phyloP scores from a whole-genome alignment of 2,888 invertebrate species.

The Metallyticus violacea region DNA sequence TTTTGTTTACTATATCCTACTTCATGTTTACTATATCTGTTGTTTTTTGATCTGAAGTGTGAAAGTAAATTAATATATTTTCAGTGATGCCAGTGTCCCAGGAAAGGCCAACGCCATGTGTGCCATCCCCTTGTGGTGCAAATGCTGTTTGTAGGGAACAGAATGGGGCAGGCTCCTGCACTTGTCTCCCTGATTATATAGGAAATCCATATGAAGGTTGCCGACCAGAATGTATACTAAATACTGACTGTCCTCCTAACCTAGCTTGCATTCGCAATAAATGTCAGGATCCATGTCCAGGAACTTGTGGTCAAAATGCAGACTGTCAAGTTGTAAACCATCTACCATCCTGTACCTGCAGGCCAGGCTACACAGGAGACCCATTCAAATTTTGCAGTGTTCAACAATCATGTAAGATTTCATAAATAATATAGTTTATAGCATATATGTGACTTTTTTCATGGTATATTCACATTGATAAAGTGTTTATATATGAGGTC shows the following conservation, averaged over 20 bases:
- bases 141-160: conserved; percentile 53
- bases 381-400: conserved; percentile 65
- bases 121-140: conserved; percentile 52
- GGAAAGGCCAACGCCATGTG: conserved; percentile 57
- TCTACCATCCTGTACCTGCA: conserved; percentile 66
- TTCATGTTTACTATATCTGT: background rate
- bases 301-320: conserved; percentile 72
- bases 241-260: conserved; percentile 68
- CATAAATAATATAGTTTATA: too few relatives aligned
- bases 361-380: conserved; percentile 69
- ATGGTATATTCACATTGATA: too few relatives aligned
- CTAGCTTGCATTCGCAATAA: conserved; percentile 69
- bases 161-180: conserved; percentile 54
- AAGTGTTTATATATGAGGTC: too few relatives aligned
- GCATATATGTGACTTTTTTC: too few relatives aligned
- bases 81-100: conserved; percentile 36
- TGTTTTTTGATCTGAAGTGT: background rate
- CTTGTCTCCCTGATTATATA: conserved; percentile 51
- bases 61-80: background rate
- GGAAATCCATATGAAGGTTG: conserved; percentile 61
- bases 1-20: background rate
- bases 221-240: conserved; percentile 64
- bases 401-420: conserved; percentile 27
- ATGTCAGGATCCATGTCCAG: conserved; percentile 76
- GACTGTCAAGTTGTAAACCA: conserved; percentile 73